Evolutionary conservation across 2,797 vertebrate species (phyloP).

Genomic region (Chiroxiphia lanceolata): DNA sequence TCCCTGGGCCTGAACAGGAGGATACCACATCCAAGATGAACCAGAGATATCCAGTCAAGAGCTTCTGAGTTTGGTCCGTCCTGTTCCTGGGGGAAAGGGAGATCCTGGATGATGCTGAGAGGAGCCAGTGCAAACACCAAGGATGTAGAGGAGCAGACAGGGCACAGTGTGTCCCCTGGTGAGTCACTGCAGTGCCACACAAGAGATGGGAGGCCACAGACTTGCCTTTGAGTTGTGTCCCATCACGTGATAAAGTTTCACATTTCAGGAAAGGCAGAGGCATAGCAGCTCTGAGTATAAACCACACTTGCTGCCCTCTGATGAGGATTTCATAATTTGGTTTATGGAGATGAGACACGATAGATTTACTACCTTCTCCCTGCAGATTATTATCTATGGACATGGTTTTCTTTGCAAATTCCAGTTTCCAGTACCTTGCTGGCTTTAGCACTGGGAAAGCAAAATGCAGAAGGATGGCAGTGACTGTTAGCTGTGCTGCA

Average conservation of each 20-base stretch:
- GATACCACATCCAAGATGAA: background rate
- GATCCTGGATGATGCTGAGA: background rate
- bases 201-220: fast-evolving
- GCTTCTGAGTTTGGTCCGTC: background rate
- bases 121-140: background rate
- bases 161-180: background rate
- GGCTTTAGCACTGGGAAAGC: background rate
- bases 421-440: background rate
- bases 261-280: background rate
- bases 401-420: background rate
- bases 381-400: background rate
- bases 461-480: background rate
- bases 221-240: background rate
- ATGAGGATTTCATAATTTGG: background rate
- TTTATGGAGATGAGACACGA: background rate
- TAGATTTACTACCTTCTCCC: background rate
- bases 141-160: background rate
- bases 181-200: background rate
- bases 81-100: background rate
- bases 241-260: background rate
- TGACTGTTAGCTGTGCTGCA: background rate
- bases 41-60: background rate
- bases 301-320: background rate
- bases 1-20: background rate
- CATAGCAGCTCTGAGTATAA: background rate